Conservation (phyloP, 2,113 vertebrate species). For the Callipepla squamata region DNA sequence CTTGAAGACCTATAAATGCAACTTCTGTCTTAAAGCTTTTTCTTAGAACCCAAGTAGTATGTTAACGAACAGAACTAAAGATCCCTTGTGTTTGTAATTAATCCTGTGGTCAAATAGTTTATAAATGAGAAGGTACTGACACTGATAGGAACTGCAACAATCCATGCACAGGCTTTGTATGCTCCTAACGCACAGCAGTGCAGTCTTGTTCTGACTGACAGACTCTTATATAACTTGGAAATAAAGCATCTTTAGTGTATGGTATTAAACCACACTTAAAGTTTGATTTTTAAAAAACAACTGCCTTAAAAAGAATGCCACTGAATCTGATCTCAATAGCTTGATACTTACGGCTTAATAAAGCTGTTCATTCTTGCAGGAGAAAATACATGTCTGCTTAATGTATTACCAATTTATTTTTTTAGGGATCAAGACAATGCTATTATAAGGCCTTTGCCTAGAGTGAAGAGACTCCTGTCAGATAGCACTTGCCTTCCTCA, state of each 20-base stretch:
- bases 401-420: neutral
- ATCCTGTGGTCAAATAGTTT: neutral
- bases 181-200: neutral
- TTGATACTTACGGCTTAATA: neutral
- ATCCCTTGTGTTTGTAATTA: neutral
- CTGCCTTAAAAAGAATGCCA: neutral
- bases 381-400: neutral
- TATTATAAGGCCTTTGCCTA: slow-evolving; percentile 95
- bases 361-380: neutral
- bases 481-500: slow-evolving; percentile 95
- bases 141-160: neutral
- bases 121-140: neutral
- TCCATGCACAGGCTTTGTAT: neutral
- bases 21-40: neutral
- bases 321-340: neutral
- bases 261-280: neutral
- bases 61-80: neutral
- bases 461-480: slow-evolving; percentile 92
- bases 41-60: neutral
- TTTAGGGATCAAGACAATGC: slow-evolving; percentile 95
- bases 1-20: neutral
- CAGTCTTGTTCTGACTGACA: neutral
- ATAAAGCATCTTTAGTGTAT: neutral
- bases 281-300: neutral
- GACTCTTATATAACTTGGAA: neutral